phyloP scores from a whole-genome alignment of 2,888 invertebrate genomes.

The Exephanes ischioxanthus region DNA sequence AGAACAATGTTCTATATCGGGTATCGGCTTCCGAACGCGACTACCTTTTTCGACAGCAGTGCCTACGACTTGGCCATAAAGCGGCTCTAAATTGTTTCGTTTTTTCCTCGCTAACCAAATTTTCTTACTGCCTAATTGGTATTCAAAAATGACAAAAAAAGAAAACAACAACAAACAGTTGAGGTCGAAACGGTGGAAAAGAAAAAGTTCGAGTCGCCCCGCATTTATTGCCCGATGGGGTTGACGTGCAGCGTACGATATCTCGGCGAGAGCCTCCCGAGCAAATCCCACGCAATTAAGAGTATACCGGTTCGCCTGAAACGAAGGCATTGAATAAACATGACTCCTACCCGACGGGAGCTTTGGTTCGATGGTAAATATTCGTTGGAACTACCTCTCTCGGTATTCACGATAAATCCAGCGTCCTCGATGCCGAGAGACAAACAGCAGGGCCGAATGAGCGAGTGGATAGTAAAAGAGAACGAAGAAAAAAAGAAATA shows the following conservation, averaged over 20 bases:
- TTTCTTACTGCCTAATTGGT: not conserved
- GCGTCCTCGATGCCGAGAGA: slow-evolving; percentile 18
- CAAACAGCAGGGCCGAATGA: slow-evolving; percentile 13
- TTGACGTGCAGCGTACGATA: slow-evolving; percentile 39
- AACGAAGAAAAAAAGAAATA: not conserved
- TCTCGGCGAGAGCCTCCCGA: slow-evolving; percentile 40
- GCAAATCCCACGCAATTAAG: slow-evolving; percentile 63
- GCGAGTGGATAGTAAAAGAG: slow-evolving; percentile 27
- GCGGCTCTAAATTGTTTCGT: not conserved
- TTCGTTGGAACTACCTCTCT: slow-evolving; percentile 36
- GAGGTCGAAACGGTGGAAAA: not conserved
- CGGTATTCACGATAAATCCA: slow-evolving; percentile 53
- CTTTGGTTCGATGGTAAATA: slow-evolving; percentile 44
- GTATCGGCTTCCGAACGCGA: too few relatives aligned
- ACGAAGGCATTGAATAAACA: slow-evolving; percentile 65
- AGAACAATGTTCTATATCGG: too few relatives aligned
- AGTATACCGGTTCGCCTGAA: slow-evolving; percentile 45
- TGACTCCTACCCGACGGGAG: slow-evolving; percentile 44
- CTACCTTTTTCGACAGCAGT: not conserved
- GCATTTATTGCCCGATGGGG: slow-evolving; percentile 39
- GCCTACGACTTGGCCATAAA: not conserved
- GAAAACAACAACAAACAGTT: slow-evolving; percentile 5
- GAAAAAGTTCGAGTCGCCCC: slow-evolving; percentile 1
- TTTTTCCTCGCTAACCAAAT: not conserved
- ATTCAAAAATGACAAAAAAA: not conserved